A percentile compares a stretch with the other conserved stretches of the same genome.
These are phyloP conservation scores for Trachops cirrhosus DNA, from an alignment of 2,797 vertebrate genomes.

Conservation along the genomic window DNA sequence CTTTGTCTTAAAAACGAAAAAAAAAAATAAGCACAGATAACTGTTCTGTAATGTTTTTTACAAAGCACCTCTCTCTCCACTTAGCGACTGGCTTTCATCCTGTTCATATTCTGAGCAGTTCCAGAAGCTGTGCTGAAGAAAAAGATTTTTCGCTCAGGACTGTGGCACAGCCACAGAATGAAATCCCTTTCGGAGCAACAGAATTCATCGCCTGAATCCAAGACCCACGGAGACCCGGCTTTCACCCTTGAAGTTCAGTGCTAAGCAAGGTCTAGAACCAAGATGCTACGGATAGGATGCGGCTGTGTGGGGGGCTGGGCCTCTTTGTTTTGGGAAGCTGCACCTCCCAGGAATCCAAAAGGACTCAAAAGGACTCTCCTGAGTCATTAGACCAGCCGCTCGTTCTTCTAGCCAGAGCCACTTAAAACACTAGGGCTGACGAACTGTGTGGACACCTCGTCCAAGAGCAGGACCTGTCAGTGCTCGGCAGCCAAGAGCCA, in stretches of 20 bases:
- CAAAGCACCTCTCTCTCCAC: not conserved
- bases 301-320: not conserved
- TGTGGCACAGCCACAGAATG: not conserved
- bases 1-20: not conserved
- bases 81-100: not conserved
- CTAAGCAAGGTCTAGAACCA: not conserved
- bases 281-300: not conserved
- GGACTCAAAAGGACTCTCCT: not conserved
- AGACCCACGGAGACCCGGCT: not conserved
- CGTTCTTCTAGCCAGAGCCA: not conserved
- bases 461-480: not conserved
- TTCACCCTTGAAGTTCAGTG: not conserved
- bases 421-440: not conserved
- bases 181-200: not conserved
- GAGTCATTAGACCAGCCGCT: not conserved
- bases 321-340: not conserved
- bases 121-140: not conserved
- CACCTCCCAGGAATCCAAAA: not conserved
- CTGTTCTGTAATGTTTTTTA: not conserved
- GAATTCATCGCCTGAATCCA: not conserved
- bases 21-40: not conserved
- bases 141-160: not conserved
- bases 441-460: not conserved
- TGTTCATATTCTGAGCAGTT: not conserved
- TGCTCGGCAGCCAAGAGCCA: not conserved